phyloP scores from a whole-genome alignment of 2,113 vertebrate species.

The Casuarius casuarius region DNA sequence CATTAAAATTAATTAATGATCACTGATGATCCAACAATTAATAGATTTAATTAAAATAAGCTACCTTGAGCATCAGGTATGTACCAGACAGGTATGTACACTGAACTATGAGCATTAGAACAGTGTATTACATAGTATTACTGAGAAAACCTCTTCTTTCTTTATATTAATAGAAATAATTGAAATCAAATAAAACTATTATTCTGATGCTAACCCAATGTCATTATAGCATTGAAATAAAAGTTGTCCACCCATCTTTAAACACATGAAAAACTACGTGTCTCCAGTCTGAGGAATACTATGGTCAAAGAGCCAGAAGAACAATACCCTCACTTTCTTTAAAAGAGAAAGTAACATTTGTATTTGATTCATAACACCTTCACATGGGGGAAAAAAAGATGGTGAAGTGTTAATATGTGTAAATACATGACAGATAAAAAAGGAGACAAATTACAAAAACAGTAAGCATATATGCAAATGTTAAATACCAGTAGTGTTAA shows the following conservation, averaged over 20 bases:
- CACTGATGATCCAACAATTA: not conserved
- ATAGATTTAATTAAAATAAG: not conserved
- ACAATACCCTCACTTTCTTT: not conserved
- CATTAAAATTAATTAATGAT: not conserved
- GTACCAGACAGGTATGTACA: not conserved
- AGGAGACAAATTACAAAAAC: not conserved
- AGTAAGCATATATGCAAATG: not conserved
- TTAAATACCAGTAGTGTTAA: not conserved
- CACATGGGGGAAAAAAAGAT: fast-evolving
- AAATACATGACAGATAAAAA: not conserved
- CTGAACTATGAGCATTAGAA: not conserved
- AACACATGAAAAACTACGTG: not conserved
- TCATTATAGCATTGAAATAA: not conserved
- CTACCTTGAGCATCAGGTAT: not conserved
- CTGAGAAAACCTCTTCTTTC: not conserved
- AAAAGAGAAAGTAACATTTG: not conserved
- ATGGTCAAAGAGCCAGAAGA: not conserved
- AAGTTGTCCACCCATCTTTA: not conserved
- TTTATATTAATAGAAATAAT: not conserved
- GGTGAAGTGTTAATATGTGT: not conserved
- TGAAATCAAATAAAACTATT: not conserved
- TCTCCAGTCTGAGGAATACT: not conserved
- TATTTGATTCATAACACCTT: not conserved
- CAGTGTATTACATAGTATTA: not conserved
- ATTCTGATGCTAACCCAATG: not conserved